Base-by-base conservation (phyloP, 2,113 vertebrate genomes). In the Acinonyx jubatus region DNA sequence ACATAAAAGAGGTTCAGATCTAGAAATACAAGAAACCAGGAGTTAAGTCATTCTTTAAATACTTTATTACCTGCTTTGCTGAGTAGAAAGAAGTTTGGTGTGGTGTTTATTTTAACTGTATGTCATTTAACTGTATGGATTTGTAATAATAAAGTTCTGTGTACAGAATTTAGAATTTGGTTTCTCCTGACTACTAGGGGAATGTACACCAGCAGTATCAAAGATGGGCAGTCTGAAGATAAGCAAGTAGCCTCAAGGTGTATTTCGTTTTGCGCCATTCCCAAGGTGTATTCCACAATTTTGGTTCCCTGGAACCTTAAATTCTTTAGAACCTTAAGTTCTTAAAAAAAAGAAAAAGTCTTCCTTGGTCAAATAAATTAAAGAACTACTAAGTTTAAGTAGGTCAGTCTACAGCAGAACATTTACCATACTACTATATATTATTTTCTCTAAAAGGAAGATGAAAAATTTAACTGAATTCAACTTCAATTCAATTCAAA, bases 381-480 rank as follows among this genome's bases (percentile, higher is more conserved):
- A 93, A 79, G 74, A 96, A 83, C 25, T 73, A 36, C 63, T 79
- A 19, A 74, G 38, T 83, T 95, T 82, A 90, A 86, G 27, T 88
- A 84, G 29, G 38, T 93, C 33, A 71, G 1, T 27, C 52, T 78
- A 71, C 55, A 89, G 36, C 33, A 97, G 66, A 80, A 16, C 31
- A 89, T 81, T 57, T 82, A 76, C 50, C 94, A 68, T 93, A 21
- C 61, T 83, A 7, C 69, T 86, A 7, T 61, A 73, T 78, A 71
- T 76, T 95, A 41, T 89, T 81, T 88, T 89, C 48, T 94, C 82
- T 63, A 76, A 83, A 93, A 93, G n/a, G 38, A 76, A 25, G 38
- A 52, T 65, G 15, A 94, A 41, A 96, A 80, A 27, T 69, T 3
- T 68, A 19, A 45, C 8, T 45, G 45, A 45, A 45, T 45, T 45